Base-by-base conservation (phyloP, 2,888 invertebrate species). In the Lepidocyrtoides sp. region DNA sequence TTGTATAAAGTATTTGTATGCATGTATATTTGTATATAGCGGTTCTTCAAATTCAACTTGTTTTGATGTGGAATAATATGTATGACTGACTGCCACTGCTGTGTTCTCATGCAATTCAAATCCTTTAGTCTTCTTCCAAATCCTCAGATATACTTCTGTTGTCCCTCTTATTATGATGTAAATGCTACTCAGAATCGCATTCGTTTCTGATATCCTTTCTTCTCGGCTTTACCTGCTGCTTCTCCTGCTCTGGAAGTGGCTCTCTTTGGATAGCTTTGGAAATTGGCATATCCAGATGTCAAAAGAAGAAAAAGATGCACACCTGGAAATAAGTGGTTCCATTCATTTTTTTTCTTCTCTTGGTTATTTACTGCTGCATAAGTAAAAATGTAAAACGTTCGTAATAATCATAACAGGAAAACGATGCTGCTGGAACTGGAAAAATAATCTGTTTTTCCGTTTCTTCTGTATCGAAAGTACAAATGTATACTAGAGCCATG, bases 301-400 rank as follows among this genome's bases (percentile, higher is more conserved):
- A 44, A 12, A 8, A 10, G 63, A 29, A 32, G 32, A 66, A 32
- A 72, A 69, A 32, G 17, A 57, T 14, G 72, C 54, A 60, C 85
- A 86, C 85, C 75, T 75, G 85, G 57, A 54, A 60, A 75, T 86
- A 86, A 86, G 85, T 86, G 85, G 72, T 44, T 83, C 48, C 54
- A 66, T 44, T 79, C 44, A 57, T 57, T 26, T 12, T 36, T 36
- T 36, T 66, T 36, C 60, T 36, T 48, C 66, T 63, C 26, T 14
- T n/a, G 17, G 29, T 85, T 85, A n/a, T 36, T 32, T n/a, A 12
- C 12, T 36, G 8, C 26, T 57, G 26, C 54, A 63, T 57, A 29
- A 1, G 10, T 66, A 66, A 72, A 72, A 17, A 32, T 41, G 41
- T 17, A 72, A 72, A 72, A 41, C 14, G 8, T 41, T 72, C 41